These are phyloP conservation scores for Neoaliturus tenellus DNA, from an alignment of 2,888 invertebrate species.

Conservation along the genomic window DNA sequence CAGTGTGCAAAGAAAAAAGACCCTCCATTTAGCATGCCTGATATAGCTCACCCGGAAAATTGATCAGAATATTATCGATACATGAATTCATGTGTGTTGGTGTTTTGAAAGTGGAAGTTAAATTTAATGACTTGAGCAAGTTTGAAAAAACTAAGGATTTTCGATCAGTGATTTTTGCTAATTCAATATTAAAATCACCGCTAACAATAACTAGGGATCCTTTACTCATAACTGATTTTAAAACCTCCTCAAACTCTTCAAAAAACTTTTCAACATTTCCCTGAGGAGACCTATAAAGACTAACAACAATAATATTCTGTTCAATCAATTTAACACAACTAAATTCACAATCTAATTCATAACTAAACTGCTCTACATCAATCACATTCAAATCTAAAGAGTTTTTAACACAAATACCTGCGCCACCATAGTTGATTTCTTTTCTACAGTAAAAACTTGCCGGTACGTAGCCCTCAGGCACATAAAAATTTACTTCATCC, in stretches of 20 bases:
- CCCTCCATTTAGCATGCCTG: background rate
- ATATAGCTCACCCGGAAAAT: background rate
- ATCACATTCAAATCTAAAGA: background rate
- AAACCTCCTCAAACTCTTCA: background rate
- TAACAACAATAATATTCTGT: background rate
- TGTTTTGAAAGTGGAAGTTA: background rate
- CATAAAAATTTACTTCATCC: background rate
- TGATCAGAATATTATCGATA: background rate
- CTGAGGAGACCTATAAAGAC: background rate
- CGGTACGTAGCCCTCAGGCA: background rate
- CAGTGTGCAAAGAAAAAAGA: background rate
- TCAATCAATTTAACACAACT: constrained; percentile 13
- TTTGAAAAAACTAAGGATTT: background rate
- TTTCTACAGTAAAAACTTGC: constrained; percentile 12
- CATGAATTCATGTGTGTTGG: background rate
- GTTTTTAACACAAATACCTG: constrained; percentile 15
- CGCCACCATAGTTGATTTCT: constrained; percentile 20
- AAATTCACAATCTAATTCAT: constrained; percentile 3
- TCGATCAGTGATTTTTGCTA: background rate
- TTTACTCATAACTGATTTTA: background rate
- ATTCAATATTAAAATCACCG: constrained; percentile 29
- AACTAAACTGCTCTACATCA: background rate
- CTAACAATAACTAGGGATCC: background rate
- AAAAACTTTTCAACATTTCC: background rate
- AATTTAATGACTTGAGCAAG: background rate